Evolutionary conservation across 2,113 vertebrate genomes (phyloP).

Genomic region (Scalopus aquaticus): DNA sequence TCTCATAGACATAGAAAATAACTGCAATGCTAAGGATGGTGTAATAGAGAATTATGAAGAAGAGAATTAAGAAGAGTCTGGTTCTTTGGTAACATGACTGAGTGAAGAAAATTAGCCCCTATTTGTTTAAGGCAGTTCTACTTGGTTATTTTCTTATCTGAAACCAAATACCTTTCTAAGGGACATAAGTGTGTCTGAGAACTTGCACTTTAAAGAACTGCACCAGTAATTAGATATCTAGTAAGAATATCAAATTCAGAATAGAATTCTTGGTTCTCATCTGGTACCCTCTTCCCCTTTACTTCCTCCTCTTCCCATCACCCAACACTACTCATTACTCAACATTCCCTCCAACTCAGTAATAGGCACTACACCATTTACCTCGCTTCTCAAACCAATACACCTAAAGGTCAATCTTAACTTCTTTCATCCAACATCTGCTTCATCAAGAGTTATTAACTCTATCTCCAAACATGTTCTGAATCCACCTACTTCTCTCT

Average conservation of each 20-base stretch:
- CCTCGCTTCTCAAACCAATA: neutral
- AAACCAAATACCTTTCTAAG: neutral
- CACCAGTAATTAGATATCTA: neutral
- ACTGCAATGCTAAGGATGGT: neutral
- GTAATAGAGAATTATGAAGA: neutral
- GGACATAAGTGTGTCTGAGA: neutral
- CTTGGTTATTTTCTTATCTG: neutral
- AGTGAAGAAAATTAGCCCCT: neutral
- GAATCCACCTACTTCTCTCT: neutral
- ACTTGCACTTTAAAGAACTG: neutral
- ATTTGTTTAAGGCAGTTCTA: neutral
- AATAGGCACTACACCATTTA: neutral
- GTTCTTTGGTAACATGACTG: neutral
- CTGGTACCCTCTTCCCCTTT: neutral
- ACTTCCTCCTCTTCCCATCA: accelerated
- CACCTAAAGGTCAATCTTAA: neutral
- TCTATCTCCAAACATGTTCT: neutral
- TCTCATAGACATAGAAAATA: neutral
- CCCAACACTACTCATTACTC: neutral
- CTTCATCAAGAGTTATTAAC: neutral
- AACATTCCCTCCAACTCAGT: neutral
- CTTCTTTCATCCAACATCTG: neutral
- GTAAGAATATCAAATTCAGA: neutral
- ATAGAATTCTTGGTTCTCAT: neutral
- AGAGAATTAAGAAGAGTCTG: neutral